phyloP scores from a whole-genome alignment of 2,888 invertebrate genomes.

The Sesia bembeciformis region DNA sequence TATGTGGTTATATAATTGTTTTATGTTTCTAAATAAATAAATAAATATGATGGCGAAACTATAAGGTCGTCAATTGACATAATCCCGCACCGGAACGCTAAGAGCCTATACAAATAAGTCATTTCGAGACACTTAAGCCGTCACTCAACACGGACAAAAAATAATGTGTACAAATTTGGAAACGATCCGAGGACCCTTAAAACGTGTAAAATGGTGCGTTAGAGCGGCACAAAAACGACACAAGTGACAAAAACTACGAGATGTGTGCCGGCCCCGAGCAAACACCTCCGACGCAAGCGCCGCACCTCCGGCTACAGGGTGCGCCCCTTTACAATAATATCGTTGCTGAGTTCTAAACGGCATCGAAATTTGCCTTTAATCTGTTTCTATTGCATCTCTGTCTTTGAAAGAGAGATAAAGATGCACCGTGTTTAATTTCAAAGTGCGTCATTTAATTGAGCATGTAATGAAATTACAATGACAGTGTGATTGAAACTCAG shows the following conservation, averaged over 20 bases:
- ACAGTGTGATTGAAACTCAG: no score
- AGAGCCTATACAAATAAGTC: slow-evolving; percentile 62
- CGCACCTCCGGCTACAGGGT: slow-evolving; percentile 17
- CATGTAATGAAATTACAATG: no score
- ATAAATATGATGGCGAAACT: no score
- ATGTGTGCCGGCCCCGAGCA: slow-evolving; percentile 6
- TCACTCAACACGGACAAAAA: slow-evolving; percentile 54
- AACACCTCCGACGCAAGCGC: slow-evolving; percentile 16
- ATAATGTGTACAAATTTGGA: slow-evolving; percentile 48
- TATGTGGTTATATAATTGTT: no score
- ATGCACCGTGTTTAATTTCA: no score
- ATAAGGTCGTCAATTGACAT: slow-evolving; percentile 8
- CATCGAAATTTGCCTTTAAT: no score
- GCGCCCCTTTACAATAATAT: slow-evolving; percentile 1
- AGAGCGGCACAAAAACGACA: slow-evolving; percentile 12
- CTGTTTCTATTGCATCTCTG: no score
- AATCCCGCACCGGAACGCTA: slow-evolving; percentile 30
- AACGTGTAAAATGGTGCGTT: slow-evolving; percentile 55
- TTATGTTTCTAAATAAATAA: no score
- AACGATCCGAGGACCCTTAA: slow-evolving; percentile 44
- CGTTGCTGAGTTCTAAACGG: no score
- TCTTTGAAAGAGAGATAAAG: no score
- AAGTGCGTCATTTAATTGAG: no score
- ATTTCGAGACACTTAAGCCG: slow-evolving; percentile 57
- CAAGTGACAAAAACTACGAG: slow-evolving; percentile 13